Evolutionary conservation across 2,888 invertebrate species (phyloP).

Genomic region (Lepidochitona cinerea): DNA sequence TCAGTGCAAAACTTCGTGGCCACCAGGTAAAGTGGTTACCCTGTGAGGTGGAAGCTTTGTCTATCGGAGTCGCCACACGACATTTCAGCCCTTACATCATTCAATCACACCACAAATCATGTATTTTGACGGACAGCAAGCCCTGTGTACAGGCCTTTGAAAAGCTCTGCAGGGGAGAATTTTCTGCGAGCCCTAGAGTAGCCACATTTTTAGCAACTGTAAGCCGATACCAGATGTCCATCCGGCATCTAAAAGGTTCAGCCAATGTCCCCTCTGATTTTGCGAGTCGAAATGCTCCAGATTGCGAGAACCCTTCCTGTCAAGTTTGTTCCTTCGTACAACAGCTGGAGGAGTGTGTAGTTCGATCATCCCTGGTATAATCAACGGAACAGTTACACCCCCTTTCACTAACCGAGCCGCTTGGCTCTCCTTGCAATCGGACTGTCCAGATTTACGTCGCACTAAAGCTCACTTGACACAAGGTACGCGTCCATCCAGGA

Average conservation of each 20-base stretch:
- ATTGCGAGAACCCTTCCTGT: constrained; percentile 28
- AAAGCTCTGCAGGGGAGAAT: constrained; percentile 36
- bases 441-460: too few relatives aligned
- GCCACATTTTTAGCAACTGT: constrained; percentile 32
- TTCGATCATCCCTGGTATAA: constrained; percentile 18
- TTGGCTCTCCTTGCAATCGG: constrained; percentile 26
- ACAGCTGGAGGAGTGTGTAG: constrained; percentile 33
- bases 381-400: constrained; percentile 11
- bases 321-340: constrained; percentile 14
- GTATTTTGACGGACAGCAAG: constrained; percentile 36
- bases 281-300: constrained; percentile 30
- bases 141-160: constrained; percentile 41
- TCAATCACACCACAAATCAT: constrained; percentile 28
- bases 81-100: constrained; percentile 43
- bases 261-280: constrained; percentile 34
- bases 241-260: constrained; percentile 22
- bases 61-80: constrained; percentile 32
- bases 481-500: constrained; percentile 35
- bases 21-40: constrained; percentile 37
- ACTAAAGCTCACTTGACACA: constrained; percentile 28
- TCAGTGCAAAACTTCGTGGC: constrained; percentile 19
- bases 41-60: constrained; percentile 43
- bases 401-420: constrained; percentile 27
- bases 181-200: constrained; percentile 33
- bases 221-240: constrained; percentile 20